Conservation (phyloP, 2,113 vertebrate genomes). For the Perca fluviatilis region DNA sequence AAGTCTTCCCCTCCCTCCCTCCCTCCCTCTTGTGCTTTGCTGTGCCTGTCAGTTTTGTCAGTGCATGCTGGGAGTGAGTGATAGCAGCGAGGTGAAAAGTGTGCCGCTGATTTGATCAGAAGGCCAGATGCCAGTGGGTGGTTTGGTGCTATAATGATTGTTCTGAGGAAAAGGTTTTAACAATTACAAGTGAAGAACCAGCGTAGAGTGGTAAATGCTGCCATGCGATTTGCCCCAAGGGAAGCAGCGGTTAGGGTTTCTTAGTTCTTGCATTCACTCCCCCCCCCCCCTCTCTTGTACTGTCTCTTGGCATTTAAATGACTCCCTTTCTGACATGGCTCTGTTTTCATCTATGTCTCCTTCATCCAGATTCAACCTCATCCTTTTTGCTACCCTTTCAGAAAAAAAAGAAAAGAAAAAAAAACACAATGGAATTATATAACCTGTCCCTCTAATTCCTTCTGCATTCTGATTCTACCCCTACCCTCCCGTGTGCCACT, state of each 20-base stretch:
- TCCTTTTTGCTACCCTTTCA: conserved; percentile 37
- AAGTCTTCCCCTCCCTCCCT: not conserved
- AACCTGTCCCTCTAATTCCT: conserved; percentile 61
- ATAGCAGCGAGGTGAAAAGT: conserved; percentile 54
- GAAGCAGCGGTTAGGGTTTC: not conserved
- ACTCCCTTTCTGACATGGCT: conserved; percentile 40
- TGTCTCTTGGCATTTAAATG: conserved; percentile 28
- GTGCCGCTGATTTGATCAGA: conserved; percentile 54
- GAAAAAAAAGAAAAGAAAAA: conserved; percentile 32
- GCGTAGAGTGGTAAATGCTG: conserved; percentile 23
- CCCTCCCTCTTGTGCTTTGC: conserved; percentile 35
- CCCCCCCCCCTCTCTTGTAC: not conserved
- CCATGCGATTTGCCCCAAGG: conserved; percentile 5
- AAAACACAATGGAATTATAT: conserved; percentile 55
- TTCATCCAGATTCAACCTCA: conserved; percentile 30
- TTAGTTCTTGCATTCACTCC: not conserved
- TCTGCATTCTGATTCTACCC: conserved; percentile 49
- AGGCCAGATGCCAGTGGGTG: conserved; percentile 47
- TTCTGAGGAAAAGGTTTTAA: conserved; percentile 42
- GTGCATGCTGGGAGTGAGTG: conserved; percentile 43
- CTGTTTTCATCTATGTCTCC: conserved; percentile 29
- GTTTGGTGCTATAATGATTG: conserved; percentile 14
- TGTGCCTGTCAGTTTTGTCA: conserved; percentile 60
- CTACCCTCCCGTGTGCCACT: conserved; percentile 44
- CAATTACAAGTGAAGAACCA: conserved; percentile 30